Conservation (phyloP, 2,797 vertebrate genomes). For the Spatula versicolor region DNA sequence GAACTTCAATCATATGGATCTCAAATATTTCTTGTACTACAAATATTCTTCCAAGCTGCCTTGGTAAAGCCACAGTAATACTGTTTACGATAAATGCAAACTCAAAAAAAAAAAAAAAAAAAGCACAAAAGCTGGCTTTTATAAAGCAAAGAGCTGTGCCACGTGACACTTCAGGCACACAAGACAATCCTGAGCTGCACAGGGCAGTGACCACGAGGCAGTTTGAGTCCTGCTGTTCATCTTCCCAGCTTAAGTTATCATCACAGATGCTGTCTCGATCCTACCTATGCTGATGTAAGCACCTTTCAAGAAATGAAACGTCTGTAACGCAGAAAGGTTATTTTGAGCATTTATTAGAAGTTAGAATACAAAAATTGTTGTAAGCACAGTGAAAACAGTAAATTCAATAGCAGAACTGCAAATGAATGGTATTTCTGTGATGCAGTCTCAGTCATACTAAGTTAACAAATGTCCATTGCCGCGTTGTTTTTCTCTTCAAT, state of each 20-base stretch:
- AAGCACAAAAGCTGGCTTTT: neutral
- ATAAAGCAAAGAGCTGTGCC: neutral
- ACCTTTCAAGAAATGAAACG: neutral
- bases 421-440: rapidly evolving
- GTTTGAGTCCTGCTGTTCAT: neutral
- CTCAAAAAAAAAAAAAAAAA: neutral
- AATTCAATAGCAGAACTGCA: rapidly evolving
- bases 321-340: neutral
- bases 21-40: neutral
- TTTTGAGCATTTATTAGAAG: neutral
- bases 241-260: neutral
- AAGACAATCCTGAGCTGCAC: rapidly evolving
- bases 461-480: neutral
- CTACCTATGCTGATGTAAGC: rapidly evolving
- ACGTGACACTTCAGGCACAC: neutral
- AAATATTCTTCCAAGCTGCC: neutral
- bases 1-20: neutral
- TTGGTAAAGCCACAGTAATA: neutral
- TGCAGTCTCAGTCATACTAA: neutral
- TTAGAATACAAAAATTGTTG: neutral
- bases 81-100: neutral
- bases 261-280: neutral
- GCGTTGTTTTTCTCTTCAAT: neutral
- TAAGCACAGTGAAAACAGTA: neutral
- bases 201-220: neutral